phyloP scores from a whole-genome alignment of 2,888 invertebrate genomes.

The Gastracanthus pulcherrimus region DNA sequence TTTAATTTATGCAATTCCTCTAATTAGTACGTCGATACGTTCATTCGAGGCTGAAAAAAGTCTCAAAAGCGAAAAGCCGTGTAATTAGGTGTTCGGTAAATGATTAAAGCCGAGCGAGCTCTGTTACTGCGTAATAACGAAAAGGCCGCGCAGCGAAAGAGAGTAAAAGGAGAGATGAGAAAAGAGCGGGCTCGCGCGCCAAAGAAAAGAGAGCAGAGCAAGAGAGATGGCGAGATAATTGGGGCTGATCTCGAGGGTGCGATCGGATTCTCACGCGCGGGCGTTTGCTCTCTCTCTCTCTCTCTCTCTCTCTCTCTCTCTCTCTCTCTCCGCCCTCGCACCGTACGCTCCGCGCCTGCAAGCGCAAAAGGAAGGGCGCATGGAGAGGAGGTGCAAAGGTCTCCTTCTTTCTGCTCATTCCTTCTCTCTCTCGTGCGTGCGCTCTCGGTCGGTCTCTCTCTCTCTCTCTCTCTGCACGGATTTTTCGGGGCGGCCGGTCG shows the following conservation, averaged over 20 bases:
- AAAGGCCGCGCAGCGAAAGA: slow-evolving; percentile 25
- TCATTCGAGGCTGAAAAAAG: neutral
- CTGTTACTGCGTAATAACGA: slow-evolving; percentile 44
- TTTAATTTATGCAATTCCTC: neutral
- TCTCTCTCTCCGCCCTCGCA: too few species aligned
- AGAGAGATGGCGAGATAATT: slow-evolving; percentile 55
- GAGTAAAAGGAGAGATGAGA: slow-evolving; percentile 23
- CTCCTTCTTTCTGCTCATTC: neutral
- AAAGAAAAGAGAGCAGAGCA: slow-evolving; percentile 35
- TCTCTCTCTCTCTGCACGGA: neutral
- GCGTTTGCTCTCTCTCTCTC: neutral
- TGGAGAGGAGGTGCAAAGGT: neutral
- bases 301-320: neutral
- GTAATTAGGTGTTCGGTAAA: slow-evolving; percentile 48
- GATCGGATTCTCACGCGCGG: slow-evolving; percentile 58
- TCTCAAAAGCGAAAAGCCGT: slow-evolving; percentile 6
- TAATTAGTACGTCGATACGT: slow-evolving; percentile 26
- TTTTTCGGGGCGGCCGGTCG: neutral
- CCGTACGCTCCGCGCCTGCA: too few species aligned
- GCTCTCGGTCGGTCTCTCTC: neutral
- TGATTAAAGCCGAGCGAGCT: slow-evolving; percentile 30
- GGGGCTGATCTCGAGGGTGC: slow-evolving; percentile 59
- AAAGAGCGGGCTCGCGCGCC: slow-evolving; percentile 5
- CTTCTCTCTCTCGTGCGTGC: slow-evolving; percentile 53
- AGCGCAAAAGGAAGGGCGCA: neutral